These are phyloP conservation scores for Luperina testacea DNA, from an alignment of 2,888 invertebrate genomes.

Conservation along the genomic window DNA sequence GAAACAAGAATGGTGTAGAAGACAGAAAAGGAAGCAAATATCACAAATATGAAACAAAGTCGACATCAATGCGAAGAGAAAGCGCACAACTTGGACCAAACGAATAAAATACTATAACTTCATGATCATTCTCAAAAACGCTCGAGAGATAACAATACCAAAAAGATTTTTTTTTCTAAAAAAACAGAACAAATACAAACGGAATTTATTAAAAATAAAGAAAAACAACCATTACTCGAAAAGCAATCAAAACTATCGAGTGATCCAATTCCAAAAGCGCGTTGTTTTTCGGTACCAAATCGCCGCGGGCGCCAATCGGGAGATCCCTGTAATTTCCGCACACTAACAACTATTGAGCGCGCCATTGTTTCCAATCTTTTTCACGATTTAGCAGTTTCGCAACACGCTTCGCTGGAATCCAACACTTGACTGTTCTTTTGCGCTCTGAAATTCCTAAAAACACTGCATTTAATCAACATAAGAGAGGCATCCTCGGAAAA, in stretches of 20 bases:
- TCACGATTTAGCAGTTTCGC: slow-evolving; percentile 69
- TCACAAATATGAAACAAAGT: background rate
- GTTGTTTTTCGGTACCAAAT: slow-evolving; percentile 76
- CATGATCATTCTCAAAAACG: background rate
- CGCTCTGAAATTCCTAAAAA: slow-evolving; percentile 63
- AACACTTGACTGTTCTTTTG: slow-evolving; percentile 54
- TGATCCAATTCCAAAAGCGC: slow-evolving; percentile 80
- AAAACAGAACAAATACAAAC: slow-evolving; percentile 51
- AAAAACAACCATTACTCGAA: slow-evolving; percentile 73
- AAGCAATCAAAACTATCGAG: slow-evolving; percentile 85
- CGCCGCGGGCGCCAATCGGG: slow-evolving; percentile 73
- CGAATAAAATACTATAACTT: background rate
- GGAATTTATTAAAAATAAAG: slow-evolving; percentile 63
- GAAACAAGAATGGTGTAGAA: background rate
- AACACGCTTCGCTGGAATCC: slow-evolving; percentile 67
- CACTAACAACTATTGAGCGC: slow-evolving; percentile 78
- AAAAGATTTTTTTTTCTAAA: slow-evolving; percentile 12
- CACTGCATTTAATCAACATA: slow-evolving; percentile 68
- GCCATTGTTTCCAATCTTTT: slow-evolving; percentile 77
- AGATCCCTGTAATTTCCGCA: slow-evolving; percentile 78
- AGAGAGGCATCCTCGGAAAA: slow-evolving; percentile 55
- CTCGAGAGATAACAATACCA: background rate
- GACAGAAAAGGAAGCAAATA: background rate
- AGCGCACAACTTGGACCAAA: slow-evolving; percentile 11
- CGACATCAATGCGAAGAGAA: background rate